Evolutionary conservation across 2,888 invertebrate genomes (phyloP).

Genomic region (Pterobdella sp.): DNA sequence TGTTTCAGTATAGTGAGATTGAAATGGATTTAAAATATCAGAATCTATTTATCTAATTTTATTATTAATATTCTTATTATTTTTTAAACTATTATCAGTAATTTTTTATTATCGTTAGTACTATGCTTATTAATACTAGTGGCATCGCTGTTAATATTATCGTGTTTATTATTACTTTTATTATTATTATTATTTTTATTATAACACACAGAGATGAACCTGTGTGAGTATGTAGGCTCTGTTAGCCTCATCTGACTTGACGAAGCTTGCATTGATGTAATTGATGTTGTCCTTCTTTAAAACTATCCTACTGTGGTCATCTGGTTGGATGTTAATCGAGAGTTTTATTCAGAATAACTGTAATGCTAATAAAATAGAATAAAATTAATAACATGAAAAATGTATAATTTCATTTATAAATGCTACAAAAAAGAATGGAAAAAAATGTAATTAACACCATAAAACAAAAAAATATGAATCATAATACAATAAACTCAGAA

Average conservation of each 20-base stretch:
- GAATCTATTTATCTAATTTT: too few species aligned
- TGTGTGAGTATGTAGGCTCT: constrained; percentile 86
- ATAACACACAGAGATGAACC: too few species aligned
- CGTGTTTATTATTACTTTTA: too few species aligned
- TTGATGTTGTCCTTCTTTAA: constrained; percentile 63
- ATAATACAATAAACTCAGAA: neutral
- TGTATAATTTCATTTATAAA: neutral
- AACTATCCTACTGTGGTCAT: constrained; percentile 81
- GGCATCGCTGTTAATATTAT: too few species aligned
- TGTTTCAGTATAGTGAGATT: too few species aligned
- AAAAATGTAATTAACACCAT: neutral
- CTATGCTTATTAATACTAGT: too few species aligned
- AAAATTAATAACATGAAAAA: neutral
- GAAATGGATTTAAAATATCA: too few species aligned
- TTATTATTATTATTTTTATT: too few species aligned
- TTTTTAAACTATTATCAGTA: too few species aligned
- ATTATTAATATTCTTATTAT: too few species aligned
- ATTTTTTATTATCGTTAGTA: too few species aligned
- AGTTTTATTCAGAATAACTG: neutral
- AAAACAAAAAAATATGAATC: neutral
- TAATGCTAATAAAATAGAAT: neutral
- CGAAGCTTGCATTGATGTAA: constrained; percentile 89
- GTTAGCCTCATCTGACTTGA: constrained; percentile 73
- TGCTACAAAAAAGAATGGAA: neutral
- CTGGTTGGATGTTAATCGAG: constrained; percentile 39